These are phyloP conservation scores for Zaprionus ornatus DNA, from an alignment of 1,140 invertebrate genomes.

Conservation along the genomic window DNA sequence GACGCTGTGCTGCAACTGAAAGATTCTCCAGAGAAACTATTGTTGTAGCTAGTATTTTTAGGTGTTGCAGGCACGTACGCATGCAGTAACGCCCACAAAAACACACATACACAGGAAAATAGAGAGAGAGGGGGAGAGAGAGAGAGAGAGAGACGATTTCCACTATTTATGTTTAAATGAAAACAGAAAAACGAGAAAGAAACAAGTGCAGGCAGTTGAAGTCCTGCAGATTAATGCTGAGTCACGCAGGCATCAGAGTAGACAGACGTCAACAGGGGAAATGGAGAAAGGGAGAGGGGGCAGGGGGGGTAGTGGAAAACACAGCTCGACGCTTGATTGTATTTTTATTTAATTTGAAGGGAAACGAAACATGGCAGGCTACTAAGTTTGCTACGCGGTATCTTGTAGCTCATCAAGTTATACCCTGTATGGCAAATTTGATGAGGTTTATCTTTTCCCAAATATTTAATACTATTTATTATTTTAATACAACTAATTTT, in stretches of 20 bases:
- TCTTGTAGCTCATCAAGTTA: not conserved
- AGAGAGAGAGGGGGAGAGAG: conserved; percentile 1
- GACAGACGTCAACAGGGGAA: not conserved
- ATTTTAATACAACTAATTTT: not conserved
- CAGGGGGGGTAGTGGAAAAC: too few relatives aligned
- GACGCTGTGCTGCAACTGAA: conserved; percentile 5
- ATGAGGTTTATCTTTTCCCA: not conserved
- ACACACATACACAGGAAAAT: conserved; percentile 16
- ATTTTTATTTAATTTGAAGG: conserved; percentile 71
- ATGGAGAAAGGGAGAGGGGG: not conserved
- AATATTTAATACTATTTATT: not conserved
- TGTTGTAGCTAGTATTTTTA: conserved; percentile 66
- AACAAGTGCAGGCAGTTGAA: conserved; percentile 23
- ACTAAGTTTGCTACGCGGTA: conserved; percentile 11
- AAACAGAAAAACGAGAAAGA: conserved; percentile 17
- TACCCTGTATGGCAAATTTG: not conserved
- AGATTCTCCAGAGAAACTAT: conserved; percentile 38
- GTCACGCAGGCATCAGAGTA: conserved; percentile 33
- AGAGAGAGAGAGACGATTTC: not conserved
- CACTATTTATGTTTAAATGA: conserved; percentile 49
- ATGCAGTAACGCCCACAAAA: conserved; percentile 42
- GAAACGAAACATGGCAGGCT: conserved; percentile 28
- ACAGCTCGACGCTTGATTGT: conserved; percentile 55
- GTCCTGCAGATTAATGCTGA: conserved; percentile 62
- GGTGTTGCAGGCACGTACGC: conserved; percentile 72